A percentile compares a stretch with the other conserved stretches of the same genome.
Conservation (phyloP, 2,113 vertebrate genomes). For the Thalassoma bifasciatum region DNA sequence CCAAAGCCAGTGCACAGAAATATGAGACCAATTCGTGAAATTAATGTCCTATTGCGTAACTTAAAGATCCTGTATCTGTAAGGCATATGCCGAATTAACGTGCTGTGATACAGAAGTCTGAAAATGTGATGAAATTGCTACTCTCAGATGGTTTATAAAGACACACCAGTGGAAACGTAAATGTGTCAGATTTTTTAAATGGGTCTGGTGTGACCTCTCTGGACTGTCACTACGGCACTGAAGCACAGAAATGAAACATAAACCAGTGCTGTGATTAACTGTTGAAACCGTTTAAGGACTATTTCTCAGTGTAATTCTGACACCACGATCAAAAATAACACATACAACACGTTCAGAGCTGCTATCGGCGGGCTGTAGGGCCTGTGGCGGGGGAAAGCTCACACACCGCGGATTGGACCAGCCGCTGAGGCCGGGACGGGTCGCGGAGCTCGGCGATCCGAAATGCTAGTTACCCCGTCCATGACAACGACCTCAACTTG, state of each 20-base stretch:
- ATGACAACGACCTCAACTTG: slow-evolving; percentile 27
- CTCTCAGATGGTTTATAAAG: background rate
- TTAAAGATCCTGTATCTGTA: accelerated
- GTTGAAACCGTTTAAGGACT: background rate
- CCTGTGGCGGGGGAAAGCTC: slow-evolving; percentile 28
- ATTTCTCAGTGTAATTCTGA: accelerated
- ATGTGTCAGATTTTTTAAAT: background rate
- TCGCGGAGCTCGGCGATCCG: background rate
- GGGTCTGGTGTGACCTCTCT: background rate
- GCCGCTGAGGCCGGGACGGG: slow-evolving; percentile 49
- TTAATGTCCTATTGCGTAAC: background rate
- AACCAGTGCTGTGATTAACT: background rate
- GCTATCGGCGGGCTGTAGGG: slow-evolving; percentile 15
- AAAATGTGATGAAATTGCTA: accelerated
- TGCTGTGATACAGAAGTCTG: accelerated
- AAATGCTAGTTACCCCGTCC: background rate
- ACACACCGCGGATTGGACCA: slow-evolving; percentile 27
- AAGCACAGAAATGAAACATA: background rate
- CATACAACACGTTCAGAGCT: background rate
- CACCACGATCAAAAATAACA: background rate
- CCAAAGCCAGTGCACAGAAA: background rate
- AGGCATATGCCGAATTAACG: background rate
- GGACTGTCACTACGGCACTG: background rate
- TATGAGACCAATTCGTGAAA: background rate
- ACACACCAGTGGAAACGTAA: background rate